Conservation (phyloP, 30 jellyfish, hydroid and myxozoan genomes). For the Aurelia aurita complex sp. Pacific region DNA sequence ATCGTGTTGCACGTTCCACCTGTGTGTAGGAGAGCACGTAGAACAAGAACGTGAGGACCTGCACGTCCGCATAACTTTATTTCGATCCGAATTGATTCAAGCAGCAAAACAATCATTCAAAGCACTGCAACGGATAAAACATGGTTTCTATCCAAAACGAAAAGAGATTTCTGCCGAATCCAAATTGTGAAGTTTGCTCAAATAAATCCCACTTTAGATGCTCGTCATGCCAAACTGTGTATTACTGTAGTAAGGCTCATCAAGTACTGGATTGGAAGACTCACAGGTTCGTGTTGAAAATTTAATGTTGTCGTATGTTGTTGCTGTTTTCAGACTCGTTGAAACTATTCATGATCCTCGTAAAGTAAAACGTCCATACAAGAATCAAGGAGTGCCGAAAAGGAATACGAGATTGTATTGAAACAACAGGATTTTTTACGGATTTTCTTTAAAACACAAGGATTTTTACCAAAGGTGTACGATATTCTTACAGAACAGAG, state of each 20-base stretch:
- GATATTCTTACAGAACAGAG: too few relatives aligned
- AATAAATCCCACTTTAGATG: constrained; percentile 44
- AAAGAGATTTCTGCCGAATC: constrained; percentile 12
- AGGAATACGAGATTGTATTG: too few relatives aligned
- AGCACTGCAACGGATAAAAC: not conserved
- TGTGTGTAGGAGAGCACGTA: too few relatives aligned
- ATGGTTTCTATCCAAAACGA: constrained; percentile 3
- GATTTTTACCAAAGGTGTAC: too few relatives aligned
- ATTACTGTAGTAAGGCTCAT: constrained; percentile 59
- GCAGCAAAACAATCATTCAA: not conserved
- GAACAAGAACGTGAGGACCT: not conserved
- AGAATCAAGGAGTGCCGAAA: too few relatives aligned
- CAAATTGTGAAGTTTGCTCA: constrained; percentile 39
- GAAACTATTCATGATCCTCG: not conserved
- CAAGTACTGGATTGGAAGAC: constrained; percentile 50
- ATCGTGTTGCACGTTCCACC: too few relatives aligned
- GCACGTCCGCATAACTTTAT: constrained; percentile 4
- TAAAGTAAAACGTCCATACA: too few relatives aligned
- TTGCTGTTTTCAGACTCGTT: not conserved
- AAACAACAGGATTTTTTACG: too few relatives aligned
- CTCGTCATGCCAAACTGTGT: constrained; percentile 47
- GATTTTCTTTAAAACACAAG: too few relatives aligned
- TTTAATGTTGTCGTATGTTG: not conserved
- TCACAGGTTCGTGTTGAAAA: constrained; percentile 35
- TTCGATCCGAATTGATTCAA: too few relatives aligned